Evolutionary conservation across 2,113 vertebrate genomes (phyloP), one percentile per base, ranked within the genome.

Genomic region (Phoxinus phoxinus): DNA sequence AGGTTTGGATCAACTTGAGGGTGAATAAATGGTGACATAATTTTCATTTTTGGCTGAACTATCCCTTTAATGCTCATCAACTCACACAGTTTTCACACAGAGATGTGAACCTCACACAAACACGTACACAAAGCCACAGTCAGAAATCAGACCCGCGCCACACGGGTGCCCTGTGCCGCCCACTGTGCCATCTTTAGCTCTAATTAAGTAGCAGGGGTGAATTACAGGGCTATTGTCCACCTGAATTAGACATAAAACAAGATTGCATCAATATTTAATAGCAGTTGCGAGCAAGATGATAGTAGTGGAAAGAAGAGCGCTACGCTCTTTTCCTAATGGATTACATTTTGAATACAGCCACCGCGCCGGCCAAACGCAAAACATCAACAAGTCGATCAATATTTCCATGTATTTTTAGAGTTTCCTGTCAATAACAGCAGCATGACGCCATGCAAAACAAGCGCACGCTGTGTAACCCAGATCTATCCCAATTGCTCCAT

Each of bases 101-200:
- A 30, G 63, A 23, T 15, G 44, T 41, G 37, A 41, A 41, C 8
- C 37, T 41, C 46, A 48, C 35, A 37, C 46, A 48, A 17, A 71
- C 58, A 41, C 58, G 19, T 72, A 41, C 74, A 30, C 51, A 51
- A 53, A 37, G 25, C 73, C 5, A 8, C 72, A 48, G 10, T 37
- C 9, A 15, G 75, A 79, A 61, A 79, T 25, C 53, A 44, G 32
- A 79, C 76, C 59, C 53, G 76, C 32, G 13, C 19, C 76, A 10
- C 56, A 79, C 15, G 59, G 32, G 44, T 56, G 74, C 78, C 65
- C 73, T 30, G 74, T 58, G 27, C 78, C n/a, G 17, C 71, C 75
- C 73, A 88, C 76, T 82, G 81, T 77, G 53, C 77, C 72, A 74
- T 77, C 75, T 88, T 88, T 85, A 88, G 73, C 25, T 82, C 51